Evolutionary conservation across 1,140 invertebrate species (phyloP).

Genomic region (Cecropterus lyciades): DNA sequence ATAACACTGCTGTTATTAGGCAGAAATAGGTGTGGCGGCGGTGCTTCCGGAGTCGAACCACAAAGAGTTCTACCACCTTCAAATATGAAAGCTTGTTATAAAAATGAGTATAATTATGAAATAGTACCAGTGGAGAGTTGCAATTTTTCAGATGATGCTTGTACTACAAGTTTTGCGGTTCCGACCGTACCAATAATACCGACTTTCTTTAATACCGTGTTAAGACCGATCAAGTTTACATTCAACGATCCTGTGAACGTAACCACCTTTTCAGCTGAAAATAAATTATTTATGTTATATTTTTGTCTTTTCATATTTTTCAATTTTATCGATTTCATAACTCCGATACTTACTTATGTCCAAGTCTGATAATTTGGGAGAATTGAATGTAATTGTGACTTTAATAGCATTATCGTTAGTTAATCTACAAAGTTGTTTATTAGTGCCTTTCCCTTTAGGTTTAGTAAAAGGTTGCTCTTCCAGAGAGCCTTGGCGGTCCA

Average conservation of each 20-base stretch:
- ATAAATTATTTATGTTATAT: background rate
- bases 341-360: conserved; percentile 52
- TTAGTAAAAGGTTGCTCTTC: conserved; percentile 53
- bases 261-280: conserved; percentile 56
- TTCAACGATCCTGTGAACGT: conserved; percentile 59
- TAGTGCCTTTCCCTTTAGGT: conserved; percentile 50
- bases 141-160: conserved; percentile 46
- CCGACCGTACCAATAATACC: conserved; percentile 61
- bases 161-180: conserved; percentile 48
- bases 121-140: conserved; percentile 58
- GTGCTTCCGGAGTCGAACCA: too few species aligned
- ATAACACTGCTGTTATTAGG: too few species aligned
- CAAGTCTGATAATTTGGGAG: conserved; percentile 59
- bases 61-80: too few species aligned
- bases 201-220: conserved; percentile 60
- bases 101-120: too few species aligned
- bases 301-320: too few species aligned
- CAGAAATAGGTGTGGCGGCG: too few species aligned
- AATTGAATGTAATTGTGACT: conserved; percentile 63
- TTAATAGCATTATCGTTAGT: conserved; percentile 66
- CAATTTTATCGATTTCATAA: too few species aligned
- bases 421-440: conserved; percentile 67
- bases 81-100: too few species aligned
- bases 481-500: conserved; percentile 51
- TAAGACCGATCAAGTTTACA: conserved; percentile 63